These are phyloP conservation scores for Glomeris maerens DNA, from an alignment of 1,140 invertebrate species.

Conservation along the genomic window DNA sequence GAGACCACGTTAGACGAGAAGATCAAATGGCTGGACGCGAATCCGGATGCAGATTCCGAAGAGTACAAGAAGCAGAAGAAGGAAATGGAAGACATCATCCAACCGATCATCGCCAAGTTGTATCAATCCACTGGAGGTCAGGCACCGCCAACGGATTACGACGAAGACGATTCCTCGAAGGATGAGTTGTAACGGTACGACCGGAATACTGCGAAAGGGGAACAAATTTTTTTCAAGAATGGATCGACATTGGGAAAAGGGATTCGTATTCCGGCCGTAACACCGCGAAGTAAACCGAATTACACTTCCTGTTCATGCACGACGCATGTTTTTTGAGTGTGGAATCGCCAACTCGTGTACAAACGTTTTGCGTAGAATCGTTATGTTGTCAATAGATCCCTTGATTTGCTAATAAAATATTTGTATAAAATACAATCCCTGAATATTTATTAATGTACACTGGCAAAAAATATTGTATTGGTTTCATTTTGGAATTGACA, in stretches of 20 bases:
- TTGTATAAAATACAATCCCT: no score
- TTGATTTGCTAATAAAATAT: no score
- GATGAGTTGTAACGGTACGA: constrained; percentile 61
- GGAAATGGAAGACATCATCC: constrained; percentile 83
- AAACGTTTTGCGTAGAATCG: neutral
- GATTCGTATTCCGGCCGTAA: neutral
- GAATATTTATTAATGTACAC: no score
- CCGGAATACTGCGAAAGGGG: neutral
- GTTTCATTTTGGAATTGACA: no score
- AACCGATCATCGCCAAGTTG: constrained; percentile 94
- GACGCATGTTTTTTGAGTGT: no score
- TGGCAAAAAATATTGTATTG: no score
- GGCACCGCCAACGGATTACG: constrained; percentile 48
- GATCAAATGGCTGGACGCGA: constrained; percentile 96
- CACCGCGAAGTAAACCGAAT: neutral
- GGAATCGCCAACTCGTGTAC: neutral
- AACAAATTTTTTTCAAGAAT: neutral
- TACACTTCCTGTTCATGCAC: neutral
- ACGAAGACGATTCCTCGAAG: constrained; percentile 62
- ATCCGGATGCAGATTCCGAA: constrained; percentile 83
- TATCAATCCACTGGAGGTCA: constrained; percentile 62
- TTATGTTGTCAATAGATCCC: no score
- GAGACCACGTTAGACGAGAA: constrained; percentile 87
- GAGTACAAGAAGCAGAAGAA: constrained; percentile 97
- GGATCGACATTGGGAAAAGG: neutral